Base-by-base conservation (phyloP, 2,888 invertebrate species). In the Dioctria linearis region DNA sequence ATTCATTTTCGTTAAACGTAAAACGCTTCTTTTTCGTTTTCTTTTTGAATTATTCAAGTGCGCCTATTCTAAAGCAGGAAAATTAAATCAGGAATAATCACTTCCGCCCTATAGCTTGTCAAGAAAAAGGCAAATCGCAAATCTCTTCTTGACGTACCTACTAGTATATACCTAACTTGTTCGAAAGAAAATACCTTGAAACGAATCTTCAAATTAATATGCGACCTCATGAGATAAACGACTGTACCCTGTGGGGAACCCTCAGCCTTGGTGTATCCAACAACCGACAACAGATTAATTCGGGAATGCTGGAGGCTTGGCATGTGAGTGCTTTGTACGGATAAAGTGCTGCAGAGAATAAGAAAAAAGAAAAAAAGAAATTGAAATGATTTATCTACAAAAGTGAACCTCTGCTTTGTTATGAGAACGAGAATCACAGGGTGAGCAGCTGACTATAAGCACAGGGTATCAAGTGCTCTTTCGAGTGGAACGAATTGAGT, bases 401-500 rank as follows among this genome's bases (percentile, higher is more conserved):
- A 59, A 37, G 59, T 59, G 25, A 59, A 57, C 61, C 51, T 63
- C 37, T 37, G 63, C 46, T 61, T 49, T 63, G 49, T 76, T 76
- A 49, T 61, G 46, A 37, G 25, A 2, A 25, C 25, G 25, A 25
- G 63, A 25, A 57, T 49, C 49, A 13, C 49, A 76, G 76, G 76
- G 61, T 76, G 63, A 43, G 25, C 25, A 25, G 25, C n/a, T 54
- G 73, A 73, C 54, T 57, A n/a, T 57, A 25, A 42, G 51, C 51
- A 69, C 54, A 71, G 78, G 78, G 69, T 82, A 80, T 79, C 40
- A 82, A 83, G 82, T 80, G 79, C 80, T 73, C 79, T 83, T 82
- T 80, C 71, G 81, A 83, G 78, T 69, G 80, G 76, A 82, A 82
- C 82, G 80, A 82, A 82, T 83, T 83, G 79, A 82, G 82, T 82